Percentiles rank a stretch among this genome's conserved stretches.
phyloP scores from a whole-genome alignment of 2,888 invertebrate species.

The Ichneumon xanthorius region DNA sequence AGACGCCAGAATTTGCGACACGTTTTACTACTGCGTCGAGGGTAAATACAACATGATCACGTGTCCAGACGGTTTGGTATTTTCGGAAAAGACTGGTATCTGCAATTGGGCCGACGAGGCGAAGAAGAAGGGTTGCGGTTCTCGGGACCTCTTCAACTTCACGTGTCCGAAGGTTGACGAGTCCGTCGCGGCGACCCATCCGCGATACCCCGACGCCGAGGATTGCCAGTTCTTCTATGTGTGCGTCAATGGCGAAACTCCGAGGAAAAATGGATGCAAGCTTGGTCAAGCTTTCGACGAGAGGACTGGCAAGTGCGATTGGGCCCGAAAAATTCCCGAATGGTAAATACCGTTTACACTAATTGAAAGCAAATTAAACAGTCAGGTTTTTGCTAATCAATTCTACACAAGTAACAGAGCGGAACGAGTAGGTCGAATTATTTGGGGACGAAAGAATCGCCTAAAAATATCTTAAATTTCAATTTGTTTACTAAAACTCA shows the following conservation, averaged over 20 bases:
- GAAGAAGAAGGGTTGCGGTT: constrained; percentile 93
- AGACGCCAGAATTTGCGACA: constrained; percentile 91
- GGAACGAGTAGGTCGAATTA: not conserved
- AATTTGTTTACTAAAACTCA: no score
- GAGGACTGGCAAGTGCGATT: constrained; percentile 91
- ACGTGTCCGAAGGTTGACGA: constrained; percentile 93
- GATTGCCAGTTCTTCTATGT: constrained; percentile 97
- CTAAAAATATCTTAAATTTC: no score
- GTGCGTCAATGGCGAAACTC: constrained; percentile 94
- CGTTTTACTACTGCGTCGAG: constrained; percentile 95
- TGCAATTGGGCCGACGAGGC: constrained; percentile 98
- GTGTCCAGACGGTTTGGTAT: constrained; percentile 94
- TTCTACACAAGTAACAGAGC: no score
- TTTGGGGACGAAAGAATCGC: not conserved
- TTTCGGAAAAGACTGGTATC: constrained; percentile 95
- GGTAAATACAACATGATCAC: constrained; percentile 96
- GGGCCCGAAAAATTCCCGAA: constrained; percentile 95
- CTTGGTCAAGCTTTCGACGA: constrained; percentile 96
- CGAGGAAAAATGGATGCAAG: constrained; percentile 94
- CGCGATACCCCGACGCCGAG: constrained; percentile 94
- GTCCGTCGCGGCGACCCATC: constrained; percentile 91
- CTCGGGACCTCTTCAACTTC: constrained; percentile 94
- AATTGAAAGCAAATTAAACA: no score
- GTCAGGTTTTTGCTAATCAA: no score
- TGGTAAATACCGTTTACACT: constrained; percentile 87